A percentile compares a stretch with the other conserved stretches of the same genome.
Conservation (phyloP, 2,113 vertebrate genomes). For the Ivindomyrus marchei region DNA sequence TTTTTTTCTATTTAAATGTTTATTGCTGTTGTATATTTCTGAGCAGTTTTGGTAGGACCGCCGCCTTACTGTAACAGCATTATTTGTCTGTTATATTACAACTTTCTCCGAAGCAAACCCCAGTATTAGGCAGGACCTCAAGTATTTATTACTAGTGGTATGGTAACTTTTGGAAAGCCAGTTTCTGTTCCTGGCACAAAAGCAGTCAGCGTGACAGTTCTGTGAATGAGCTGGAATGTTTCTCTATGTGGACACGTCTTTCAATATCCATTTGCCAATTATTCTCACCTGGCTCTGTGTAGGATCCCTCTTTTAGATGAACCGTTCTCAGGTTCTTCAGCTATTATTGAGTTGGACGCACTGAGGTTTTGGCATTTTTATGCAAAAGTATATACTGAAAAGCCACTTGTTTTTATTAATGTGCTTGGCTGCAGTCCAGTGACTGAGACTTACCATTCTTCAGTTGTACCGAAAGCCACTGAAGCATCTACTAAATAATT, state of each 20-base stretch:
- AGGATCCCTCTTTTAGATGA: background rate
- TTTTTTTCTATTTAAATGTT: background rate
- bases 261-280: background rate
- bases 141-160: background rate
- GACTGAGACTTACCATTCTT: background rate
- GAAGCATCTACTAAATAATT: conserved; percentile 6
- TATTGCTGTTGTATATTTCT: background rate
- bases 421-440: no score
- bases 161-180: background rate
- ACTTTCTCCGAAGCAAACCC: background rate
- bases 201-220: background rate
- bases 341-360: background rate
- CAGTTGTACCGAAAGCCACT: background rate
- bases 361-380: background rate
- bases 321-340: background rate
- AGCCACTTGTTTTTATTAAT: background rate
- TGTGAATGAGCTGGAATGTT: background rate
- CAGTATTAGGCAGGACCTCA: background rate
- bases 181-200: background rate
- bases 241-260: background rate
- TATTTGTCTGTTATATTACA: background rate
- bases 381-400: background rate
- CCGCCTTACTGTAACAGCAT: background rate
- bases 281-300: background rate
- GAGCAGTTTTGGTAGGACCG: background rate